Conservation (phyloP, 2,113 vertebrate genomes). For the Rousettus leschenaultii region DNA sequence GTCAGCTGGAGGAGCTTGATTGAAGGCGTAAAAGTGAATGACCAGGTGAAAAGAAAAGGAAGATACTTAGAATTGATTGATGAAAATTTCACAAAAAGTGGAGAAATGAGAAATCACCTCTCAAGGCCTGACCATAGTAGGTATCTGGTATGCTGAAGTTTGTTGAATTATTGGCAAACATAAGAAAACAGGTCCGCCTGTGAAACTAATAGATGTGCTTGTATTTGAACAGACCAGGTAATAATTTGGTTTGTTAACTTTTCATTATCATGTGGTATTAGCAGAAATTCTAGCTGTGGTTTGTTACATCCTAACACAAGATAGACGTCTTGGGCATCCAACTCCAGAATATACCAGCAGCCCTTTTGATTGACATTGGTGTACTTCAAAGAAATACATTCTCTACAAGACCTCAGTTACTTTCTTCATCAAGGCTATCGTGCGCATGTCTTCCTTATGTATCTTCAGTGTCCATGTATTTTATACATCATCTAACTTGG, state of each 20-base stretch:
- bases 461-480: neutral
- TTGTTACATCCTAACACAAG: neutral
- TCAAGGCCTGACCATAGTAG: neutral
- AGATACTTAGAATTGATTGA: neutral
- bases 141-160: neutral
- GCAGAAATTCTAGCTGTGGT: neutral
- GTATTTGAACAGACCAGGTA: conserved; percentile 2
- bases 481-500: neutral
- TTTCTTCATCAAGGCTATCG: neutral
- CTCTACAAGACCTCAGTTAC: neutral
- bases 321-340: neutral
- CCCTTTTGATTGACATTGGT: neutral
- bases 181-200: neutral
- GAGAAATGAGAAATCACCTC: neutral
- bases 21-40: neutral
- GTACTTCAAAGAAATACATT: neutral
- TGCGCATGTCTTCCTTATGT: neutral
- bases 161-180: neutral
- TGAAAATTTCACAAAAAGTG: neutral
- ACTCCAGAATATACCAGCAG: neutral
- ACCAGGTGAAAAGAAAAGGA: neutral
- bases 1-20: neutral
- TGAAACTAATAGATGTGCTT: neutral
- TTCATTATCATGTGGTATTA: neutral
- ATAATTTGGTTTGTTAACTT: conserved; percentile 17